Base-by-base conservation (phyloP, 2,888 invertebrate species). In the Phortica magna region DNA sequence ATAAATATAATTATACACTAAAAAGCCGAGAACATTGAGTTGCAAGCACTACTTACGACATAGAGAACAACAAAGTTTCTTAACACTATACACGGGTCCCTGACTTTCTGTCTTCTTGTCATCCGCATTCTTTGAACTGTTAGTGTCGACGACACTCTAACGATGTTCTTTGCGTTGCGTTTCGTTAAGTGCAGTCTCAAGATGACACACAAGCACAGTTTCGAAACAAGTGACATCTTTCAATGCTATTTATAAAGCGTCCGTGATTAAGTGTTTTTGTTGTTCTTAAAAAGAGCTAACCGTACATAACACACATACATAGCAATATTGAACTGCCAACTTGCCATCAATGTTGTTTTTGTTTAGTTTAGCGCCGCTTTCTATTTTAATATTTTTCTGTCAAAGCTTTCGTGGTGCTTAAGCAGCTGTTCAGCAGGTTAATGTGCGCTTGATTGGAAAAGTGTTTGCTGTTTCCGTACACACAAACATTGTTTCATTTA, bases 381-480 rank as follows among this genome's bases (percentile, higher is more conserved):
- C 43, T 19, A 43, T 43, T 70, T 70, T 70, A 43, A 70, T 70
- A 42, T 70, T 41, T 70, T 43, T 70, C n/a, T 48, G 68, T 42
- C 68, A 43, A 19, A 19, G 31, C 31, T 48, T 48, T 70, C 14
- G 22, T 48, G 10, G 48, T 48, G 14, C 48, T 48, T 48, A 48
- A 48, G 14, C 48, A 48, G 14, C 70, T 31, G n/a, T 9, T 7
- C 10, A 43, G 17, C 48, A 73, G 73, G 73, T 73, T 73, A 73
- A 73, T 64, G 73, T 73, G 41, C 64, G 31, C 19, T 61, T 73
- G 73, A 73, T 73, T 73, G 73, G 73, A 64, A 73, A 73, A 55
- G 43, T 31, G 17, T 71, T 22, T 61, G 17, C 61, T 61, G 19
- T 19, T 61, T 61, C 17, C 14, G 17, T 61, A 7, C 43, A 43